A percentile compares a stretch with the other conserved stretches of the same genome.
These are phyloP conservation scores for Euleptes europaea DNA, from an alignment of 2,113 vertebrate species.

Conservation along the genomic window DNA sequence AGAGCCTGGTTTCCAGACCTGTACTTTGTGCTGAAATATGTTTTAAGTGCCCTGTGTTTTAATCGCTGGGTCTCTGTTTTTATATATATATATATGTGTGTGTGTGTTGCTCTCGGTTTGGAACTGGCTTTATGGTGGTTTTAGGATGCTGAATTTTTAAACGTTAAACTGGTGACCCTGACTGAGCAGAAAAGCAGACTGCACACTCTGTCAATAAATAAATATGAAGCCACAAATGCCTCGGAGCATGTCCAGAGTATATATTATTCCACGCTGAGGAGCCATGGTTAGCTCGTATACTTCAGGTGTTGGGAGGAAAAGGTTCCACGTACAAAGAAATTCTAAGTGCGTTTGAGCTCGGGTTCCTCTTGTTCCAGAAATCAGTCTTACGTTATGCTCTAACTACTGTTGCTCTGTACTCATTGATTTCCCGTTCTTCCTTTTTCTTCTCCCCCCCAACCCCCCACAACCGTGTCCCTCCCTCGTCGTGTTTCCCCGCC, in stretches of 20 bases:
- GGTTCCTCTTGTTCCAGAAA: neutral
- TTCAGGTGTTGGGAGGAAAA: neutral
- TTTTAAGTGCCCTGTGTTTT: too few relatives aligned
- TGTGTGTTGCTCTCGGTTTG: too few relatives aligned
- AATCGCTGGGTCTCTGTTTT: too few relatives aligned
- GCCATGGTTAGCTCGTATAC: neutral
- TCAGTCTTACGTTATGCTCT: neutral
- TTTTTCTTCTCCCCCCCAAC: neutral
- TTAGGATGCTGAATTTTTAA: too few relatives aligned
- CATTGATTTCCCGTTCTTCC: neutral
- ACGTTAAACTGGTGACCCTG: too few relatives aligned
- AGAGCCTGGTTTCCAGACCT: neutral
- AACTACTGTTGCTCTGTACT: neutral
- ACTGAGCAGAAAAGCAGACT: too few relatives aligned
- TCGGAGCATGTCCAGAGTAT: neutral
- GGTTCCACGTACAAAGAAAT: neutral
- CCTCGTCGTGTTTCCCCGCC: neutral
- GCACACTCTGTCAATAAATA: too few relatives aligned
- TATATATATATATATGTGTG: too few relatives aligned
- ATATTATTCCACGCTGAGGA: neutral
- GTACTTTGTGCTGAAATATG: neutral
- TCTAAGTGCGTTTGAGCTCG: neutral
- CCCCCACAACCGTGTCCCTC: too few relatives aligned
- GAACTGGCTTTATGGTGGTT: too few relatives aligned
- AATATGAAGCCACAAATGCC: neutral